Evolutionary conservation across 2,888 invertebrate species (phyloP).

Genomic region (Fissipunctia ypsillon): DNA sequence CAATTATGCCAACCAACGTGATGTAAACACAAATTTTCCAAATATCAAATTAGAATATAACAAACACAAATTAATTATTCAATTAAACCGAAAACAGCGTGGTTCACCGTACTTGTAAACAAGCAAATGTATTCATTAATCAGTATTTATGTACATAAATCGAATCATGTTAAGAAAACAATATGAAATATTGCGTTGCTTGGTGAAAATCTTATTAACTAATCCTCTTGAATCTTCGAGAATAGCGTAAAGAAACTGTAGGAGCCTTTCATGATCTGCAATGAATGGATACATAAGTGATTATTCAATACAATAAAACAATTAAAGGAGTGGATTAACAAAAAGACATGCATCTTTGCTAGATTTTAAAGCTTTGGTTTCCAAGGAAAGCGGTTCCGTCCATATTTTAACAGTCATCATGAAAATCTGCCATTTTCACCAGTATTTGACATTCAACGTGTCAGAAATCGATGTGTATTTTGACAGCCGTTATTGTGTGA

Average conservation of each 20-base stretch:
- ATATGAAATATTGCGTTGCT: constrained; percentile 10
- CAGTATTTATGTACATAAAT: constrained; percentile 7
- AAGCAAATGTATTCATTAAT: constrained; percentile 15
- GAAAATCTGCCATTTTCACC: background rate
- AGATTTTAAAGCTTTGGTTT: background rate
- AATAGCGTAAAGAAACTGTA: constrained; percentile 82
- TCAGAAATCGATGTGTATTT: background rate
- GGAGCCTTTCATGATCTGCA: constrained; percentile 80
- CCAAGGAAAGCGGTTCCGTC: background rate
- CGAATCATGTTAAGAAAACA: constrained; percentile 10
- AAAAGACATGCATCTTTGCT: no score
- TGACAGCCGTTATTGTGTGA: background rate
- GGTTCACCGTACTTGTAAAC: constrained; percentile 5
- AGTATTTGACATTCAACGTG: background rate
- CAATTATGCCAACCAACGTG: background rate
- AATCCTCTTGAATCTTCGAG: constrained; percentile 74
- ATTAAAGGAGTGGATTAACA: background rate
- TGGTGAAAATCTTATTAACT: constrained; percentile 34
- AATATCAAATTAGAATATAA: constrained; percentile 8
- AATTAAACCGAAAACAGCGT: background rate
- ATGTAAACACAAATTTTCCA: constrained; percentile 6
- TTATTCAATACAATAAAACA: constrained; percentile 6
- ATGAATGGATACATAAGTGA: constrained; percentile 1
- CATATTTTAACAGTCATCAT: background rate
- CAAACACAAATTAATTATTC: constrained; percentile 18